phyloP scores from a whole-genome alignment of 2,113 vertebrate genomes.

The Antechinus flavipes region DNA sequence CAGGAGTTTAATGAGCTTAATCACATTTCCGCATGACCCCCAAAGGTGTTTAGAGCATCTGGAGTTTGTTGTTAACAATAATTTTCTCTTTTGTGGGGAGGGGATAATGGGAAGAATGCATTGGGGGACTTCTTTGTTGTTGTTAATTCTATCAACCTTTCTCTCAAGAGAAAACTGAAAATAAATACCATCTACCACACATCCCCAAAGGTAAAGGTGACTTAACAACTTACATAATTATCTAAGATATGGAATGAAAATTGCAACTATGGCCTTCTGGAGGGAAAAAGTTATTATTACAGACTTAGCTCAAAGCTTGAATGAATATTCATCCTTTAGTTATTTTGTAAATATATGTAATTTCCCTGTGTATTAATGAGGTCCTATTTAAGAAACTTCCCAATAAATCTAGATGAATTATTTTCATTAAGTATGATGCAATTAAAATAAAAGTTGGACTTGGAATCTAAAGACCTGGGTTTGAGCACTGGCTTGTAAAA shows the following conservation, averaged over 20 bases:
- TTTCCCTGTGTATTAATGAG: not conserved
- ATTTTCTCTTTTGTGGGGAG: conserved; percentile 34
- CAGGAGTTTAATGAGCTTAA: conserved; percentile 68
- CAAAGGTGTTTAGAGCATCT: conserved; percentile 67
- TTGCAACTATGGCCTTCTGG: not conserved
- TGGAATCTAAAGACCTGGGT: not conserved
- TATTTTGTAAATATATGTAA: conserved; percentile 28
- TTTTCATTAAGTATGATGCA: not conserved
- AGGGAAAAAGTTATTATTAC: conserved; percentile 20
- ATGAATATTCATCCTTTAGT: conserved; percentile 23
- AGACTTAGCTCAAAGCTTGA: conserved; percentile 8
- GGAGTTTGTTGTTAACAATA: conserved; percentile 44
- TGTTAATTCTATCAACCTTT: not conserved
- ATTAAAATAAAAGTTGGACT: not conserved
- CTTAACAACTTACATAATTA: not conserved
- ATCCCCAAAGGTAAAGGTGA: not conserved
- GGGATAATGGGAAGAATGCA: not conserved
- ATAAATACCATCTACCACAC: conserved; percentile 30
- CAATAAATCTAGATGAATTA: not conserved
- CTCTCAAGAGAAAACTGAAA: conserved; percentile 46
- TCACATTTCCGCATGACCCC: conserved; percentile 57
- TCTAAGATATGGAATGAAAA: not conserved
- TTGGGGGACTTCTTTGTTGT: not conserved
- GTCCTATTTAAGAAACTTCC: not conserved
- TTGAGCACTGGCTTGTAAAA: not conserved